Conservation (phyloP, 2,888 invertebrate species). For the Beris morrisii region DNA sequence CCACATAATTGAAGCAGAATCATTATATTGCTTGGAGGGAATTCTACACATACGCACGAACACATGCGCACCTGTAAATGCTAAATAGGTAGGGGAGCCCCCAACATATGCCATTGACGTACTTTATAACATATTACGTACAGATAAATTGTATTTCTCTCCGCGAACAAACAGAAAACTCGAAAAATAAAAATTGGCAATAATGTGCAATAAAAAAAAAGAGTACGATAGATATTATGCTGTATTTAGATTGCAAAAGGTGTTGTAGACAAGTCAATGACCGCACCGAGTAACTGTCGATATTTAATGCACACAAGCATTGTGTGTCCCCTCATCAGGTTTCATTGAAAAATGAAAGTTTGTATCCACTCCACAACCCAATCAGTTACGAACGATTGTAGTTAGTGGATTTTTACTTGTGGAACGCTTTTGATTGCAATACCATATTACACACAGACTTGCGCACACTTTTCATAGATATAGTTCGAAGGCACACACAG, state of each 20-base stretch:
- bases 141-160: too few relatives aligned
- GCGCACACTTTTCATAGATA: too few relatives aligned
- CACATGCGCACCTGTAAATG: too few relatives aligned
- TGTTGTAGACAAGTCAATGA: conserved; percentile 12
- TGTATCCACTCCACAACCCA: conserved; percentile 1
- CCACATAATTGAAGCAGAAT: not conserved
- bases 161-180: too few relatives aligned
- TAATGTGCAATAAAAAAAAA: too few relatives aligned
- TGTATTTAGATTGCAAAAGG: too few relatives aligned
- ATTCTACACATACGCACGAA: not conserved
- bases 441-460: too few relatives aligned
- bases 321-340: conserved; percentile 44
- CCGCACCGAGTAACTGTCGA: conserved; percentile 42
- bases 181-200: too few relatives aligned
- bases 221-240: too few relatives aligned
- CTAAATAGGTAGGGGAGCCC: too few relatives aligned
- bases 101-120: too few relatives aligned
- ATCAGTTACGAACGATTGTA: not conserved
- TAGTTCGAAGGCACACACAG: not conserved
- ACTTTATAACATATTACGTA: too few relatives aligned
- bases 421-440: conserved; percentile 8
- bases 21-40: not conserved
- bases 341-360: conserved; percentile 58
- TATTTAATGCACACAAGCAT: conserved; percentile 35
- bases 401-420: conserved; percentile 2